Evolutionary conservation across 2,888 invertebrate genomes (phyloP), one percentile per base, ranked within the genome.

Genomic region (Stenurella melanura): DNA sequence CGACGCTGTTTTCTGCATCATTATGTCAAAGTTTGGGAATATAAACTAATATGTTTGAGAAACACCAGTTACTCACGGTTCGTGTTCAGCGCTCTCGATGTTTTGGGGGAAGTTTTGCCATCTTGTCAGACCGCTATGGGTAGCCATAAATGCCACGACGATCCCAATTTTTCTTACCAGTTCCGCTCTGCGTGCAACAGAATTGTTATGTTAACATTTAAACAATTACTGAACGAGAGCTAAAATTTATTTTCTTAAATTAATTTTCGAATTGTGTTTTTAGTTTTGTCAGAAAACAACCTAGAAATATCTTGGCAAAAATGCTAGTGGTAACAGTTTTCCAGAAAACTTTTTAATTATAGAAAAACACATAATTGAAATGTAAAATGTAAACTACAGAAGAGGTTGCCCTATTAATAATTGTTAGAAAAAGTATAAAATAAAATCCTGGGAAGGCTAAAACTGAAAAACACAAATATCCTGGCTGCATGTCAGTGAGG

Each of bases 41-140:
- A 26, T 26, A 26, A 26, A 26, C 4, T 3, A 26, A 26, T 26
- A 26, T 26, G 4, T 26, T 26, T 26, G 21, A 26, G 4, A 4
- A 26, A 26, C 1, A 26, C 21, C 21, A 9, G 30, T 34, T 73
- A 84, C 81, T 85, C 83, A 87, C 87, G 82, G 85, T 80, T 86
- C 84, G 54, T 85, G 84, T 18, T 85, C 82, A 21, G 76, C 83
- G 19, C 91, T 89, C 1, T 91, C 90, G 58, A 91, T 90, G 81
- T 93, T 92, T 69, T 92, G 90, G 26, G 92, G 91, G 82, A 93
- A 93, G 72, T 96, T 96, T 86, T 96, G 95, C 96, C 97, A 97
- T 77, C 97, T 91, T 0, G 96, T 96, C 3, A 98, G 91, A 0
- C 97, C 97, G 87, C 96, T 97, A 88, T 96, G 95, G 0, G 97